Base-by-base conservation (phyloP, 2,113 vertebrate genomes). In the Crotalus tigris region DNA sequence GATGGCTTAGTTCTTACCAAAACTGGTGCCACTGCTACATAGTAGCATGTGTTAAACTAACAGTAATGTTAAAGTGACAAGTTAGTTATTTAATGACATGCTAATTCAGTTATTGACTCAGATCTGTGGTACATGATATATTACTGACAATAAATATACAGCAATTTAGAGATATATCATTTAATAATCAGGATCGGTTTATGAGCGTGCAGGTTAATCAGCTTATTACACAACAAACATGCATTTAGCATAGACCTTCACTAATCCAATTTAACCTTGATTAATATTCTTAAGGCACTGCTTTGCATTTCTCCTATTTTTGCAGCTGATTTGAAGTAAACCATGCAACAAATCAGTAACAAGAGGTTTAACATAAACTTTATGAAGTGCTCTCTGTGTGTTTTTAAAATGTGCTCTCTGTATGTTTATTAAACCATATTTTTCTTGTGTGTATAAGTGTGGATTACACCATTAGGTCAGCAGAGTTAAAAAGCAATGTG, bases 251-350 rank as follows among this genome's bases (percentile, higher is more conserved):
- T 89, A 49, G 75, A 95, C 55, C 94, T 95, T 55, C 92, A 2
- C 33, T 93, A 91, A 94, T 93, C 29, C 54, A 91, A 90, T 64
- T 89, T 49, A 95, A 58, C 49, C 92, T 91, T 39, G 5, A n/a
- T 59, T 86, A 90, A 85, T 90, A 92, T 92, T 95, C 59, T 88
- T 94, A 75, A 26, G 69, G 95, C 87, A 92, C 33, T 64, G 57
- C 94, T 93, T 93, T 93, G 87, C 94, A 94, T 24, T 86, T 44
- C 91, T 93, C 94, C 92, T 53, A 89, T 95, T 96, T 91, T 12
- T 92, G 49, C 87, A 54, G 12, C 92, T 94, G 69, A 88, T 91
- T 93, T 90, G 88, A 0, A 92, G 57, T 91, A 91, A 88, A 81
- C 88, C 24, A 85, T 90, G 46, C 39, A 89, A 85, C 93, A 93